phyloP scores from a whole-genome alignment of 1,140 invertebrate species.

The Lanistes nyassanus region DNA sequence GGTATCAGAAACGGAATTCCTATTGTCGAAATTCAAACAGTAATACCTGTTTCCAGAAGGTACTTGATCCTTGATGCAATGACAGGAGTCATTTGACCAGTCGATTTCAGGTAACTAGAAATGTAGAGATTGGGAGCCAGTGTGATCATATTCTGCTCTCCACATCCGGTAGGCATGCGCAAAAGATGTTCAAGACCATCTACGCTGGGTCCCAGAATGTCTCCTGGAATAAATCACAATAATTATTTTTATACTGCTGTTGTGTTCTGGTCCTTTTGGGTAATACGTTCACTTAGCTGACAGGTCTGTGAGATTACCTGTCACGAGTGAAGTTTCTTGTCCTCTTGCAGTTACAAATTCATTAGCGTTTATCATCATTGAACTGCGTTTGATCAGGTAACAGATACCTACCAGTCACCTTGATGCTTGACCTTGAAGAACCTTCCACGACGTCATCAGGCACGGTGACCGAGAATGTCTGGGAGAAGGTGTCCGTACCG shows the following conservation, averaged over 20 bases:
- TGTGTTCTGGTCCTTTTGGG: too few species aligned
- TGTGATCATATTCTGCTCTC: constrained; percentile 93
- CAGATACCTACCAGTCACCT: constrained; percentile 41
- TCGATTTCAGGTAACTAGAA: constrained; percentile 76
- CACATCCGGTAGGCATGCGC: constrained; percentile 86
- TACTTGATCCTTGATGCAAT: constrained; percentile 56
- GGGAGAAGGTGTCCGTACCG: too few species aligned
- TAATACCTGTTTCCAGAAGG: constrained; percentile 78
- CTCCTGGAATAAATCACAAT: constrained; percentile 34
- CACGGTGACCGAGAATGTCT: constrained; percentile 7
- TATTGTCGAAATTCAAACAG: neutral
- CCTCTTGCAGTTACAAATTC: too few species aligned
- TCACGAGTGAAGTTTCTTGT: too few species aligned
- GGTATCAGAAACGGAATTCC: too few species aligned
- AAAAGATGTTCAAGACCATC: constrained; percentile 72
- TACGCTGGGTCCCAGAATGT: constrained; percentile 55
- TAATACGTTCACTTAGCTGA: too few species aligned
- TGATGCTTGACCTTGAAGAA: constrained; percentile 39
- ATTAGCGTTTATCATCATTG: too few species aligned
- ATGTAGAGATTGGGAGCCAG: constrained; percentile 90
- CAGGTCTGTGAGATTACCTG: too few species aligned
- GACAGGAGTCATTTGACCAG: constrained; percentile 9
- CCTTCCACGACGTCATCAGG: constrained; percentile 47
- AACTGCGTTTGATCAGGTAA: too few species aligned
- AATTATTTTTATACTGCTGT: too few species aligned